Evolutionary conservation across 2,113 vertebrate species (phyloP), one percentile per base, ranked within the genome.

Genomic region (Salvelinus namaycush): DNA sequence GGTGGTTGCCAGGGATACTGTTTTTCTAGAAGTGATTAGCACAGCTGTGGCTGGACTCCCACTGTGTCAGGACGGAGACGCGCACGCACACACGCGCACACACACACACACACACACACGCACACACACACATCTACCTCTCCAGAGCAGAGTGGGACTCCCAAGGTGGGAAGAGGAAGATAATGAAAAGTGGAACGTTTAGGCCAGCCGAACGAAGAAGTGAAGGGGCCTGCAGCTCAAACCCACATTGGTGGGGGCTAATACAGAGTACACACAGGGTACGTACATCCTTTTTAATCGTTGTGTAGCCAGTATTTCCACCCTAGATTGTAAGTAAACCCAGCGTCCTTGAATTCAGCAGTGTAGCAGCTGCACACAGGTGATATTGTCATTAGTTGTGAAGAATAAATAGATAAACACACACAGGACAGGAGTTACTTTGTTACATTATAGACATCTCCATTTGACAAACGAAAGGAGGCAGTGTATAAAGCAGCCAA

Each of bases 11-110:
- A 81, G 82, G 79, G 85, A 88, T 64, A 80, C 72, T 68, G 68
- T 84, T 78, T 86, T 88, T 88, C 84, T 81, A 81, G 79, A 79
- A 76, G 75, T 88, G 86, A 88, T 86, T 87, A 84, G 76, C 81
- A 44, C 75, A 64, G 75, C 72, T 29, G 49, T 65, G 62, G 27
- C 57, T 67, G 65, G 26, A 67, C 62, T 83, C 76, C 74, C 73
- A 69, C 76, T 69, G 79, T 85, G 83, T 73, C 76, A 72, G 48
- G 67, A 85, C 9, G 39, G 39, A 11, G 9, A 81, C 82, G 83
- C 39, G 0, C 9, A 0, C 39, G 0, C 34, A 0, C 73, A 67
- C 65, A 60, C 44, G 26, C 57, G 22, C 18, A 7, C 34, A 34
- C 6, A 39, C 6, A 39, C 1, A 39, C 34, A 0, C 34, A 6